These are phyloP conservation scores for Zelostemma sp. DNA, from an alignment of 1,140 invertebrate species.

Conservation along the genomic window DNA sequence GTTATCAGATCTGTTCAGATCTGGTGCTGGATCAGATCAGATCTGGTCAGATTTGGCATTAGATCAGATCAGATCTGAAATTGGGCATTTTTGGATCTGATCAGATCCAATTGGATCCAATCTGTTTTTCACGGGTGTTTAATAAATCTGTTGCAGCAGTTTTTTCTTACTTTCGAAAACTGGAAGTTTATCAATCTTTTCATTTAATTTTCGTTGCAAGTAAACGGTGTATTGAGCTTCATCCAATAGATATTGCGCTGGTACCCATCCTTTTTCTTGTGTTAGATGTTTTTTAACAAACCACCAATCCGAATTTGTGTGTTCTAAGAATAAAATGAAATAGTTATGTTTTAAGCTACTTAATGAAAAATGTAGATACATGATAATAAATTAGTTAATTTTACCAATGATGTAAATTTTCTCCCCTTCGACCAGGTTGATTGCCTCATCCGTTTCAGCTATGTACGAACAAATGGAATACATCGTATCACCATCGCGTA, in stretches of 20 bases:
- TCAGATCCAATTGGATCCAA: no score
- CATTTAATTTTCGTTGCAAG: conserved; percentile 87
- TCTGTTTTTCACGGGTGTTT: no score
- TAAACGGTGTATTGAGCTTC: conserved; percentile 85
- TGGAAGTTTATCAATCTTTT: conserved; percentile 91
- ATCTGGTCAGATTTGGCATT: no score
- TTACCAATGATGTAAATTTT: conserved; percentile 86
- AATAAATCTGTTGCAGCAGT: no score
- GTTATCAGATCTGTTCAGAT: no score
- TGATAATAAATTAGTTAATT: conserved; percentile 7
- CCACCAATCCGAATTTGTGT: conserved; percentile 89
- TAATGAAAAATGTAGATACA: conserved; percentile 7
- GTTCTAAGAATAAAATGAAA: conserved; percentile 69
- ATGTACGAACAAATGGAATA: conserved; percentile 88
- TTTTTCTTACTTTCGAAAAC: conserved; percentile 87
- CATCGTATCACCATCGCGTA: conserved; percentile 81
- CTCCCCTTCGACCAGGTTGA: conserved; percentile 92
- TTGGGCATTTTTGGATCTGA: no score
- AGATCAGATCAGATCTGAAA: no score
- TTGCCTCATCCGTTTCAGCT: conserved; percentile 88
- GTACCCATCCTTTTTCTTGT: conserved; percentile 92
- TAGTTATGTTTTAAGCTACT: background rate
- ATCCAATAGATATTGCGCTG: conserved; percentile 88
- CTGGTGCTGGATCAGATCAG: no score
- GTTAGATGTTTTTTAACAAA: conserved; percentile 91